Conservation (phyloP, 2,113 vertebrate species). For the Cettia cetti region DNA sequence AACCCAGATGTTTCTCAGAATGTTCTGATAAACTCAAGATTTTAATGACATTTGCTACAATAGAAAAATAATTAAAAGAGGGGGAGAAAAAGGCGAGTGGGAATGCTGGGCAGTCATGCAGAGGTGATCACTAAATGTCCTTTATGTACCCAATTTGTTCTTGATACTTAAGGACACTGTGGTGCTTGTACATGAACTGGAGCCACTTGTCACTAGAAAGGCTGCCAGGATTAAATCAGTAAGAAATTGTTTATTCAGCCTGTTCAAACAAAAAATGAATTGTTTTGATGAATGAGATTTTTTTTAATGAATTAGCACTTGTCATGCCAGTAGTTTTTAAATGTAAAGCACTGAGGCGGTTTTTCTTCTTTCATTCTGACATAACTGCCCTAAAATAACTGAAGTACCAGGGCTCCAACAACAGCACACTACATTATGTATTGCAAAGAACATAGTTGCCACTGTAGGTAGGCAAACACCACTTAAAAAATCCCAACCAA, state of each 20-base stretch:
- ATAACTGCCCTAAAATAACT: slow-evolving; percentile 64
- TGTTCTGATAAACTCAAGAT: slow-evolving; percentile 49
- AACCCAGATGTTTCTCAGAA: slow-evolving; percentile 25
- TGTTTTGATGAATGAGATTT: slow-evolving; percentile 76
- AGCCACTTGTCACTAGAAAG: slow-evolving; percentile 63
- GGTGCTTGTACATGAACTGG: slow-evolving; percentile 47
- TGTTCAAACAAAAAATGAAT: slow-evolving; percentile 77
- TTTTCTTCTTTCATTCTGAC: slow-evolving; percentile 55
- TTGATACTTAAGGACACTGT: slow-evolving; percentile 69
- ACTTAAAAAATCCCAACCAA: background rate
- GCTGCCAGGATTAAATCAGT: slow-evolving; percentile 68
- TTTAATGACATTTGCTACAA: slow-evolving; percentile 41
- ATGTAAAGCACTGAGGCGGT: slow-evolving; percentile 57
- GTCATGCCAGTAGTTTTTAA: slow-evolving; percentile 73
- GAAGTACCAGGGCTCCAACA: slow-evolving; percentile 18
- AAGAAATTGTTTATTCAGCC: slow-evolving; percentile 74
- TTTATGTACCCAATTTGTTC: slow-evolving; percentile 30
- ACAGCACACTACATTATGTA: background rate
- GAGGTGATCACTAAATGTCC: slow-evolving; percentile 63
- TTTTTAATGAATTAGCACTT: slow-evolving; percentile 71
- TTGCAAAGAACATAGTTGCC: background rate
- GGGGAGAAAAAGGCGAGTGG: background rate
- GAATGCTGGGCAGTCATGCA: slow-evolving; percentile 30
- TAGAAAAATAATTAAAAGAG: slow-evolving; percentile 17
- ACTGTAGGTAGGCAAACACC: background rate